Conservation (phyloP, 1,140 invertebrate genomes). For the Muscidifurax raptorellus region DNA sequence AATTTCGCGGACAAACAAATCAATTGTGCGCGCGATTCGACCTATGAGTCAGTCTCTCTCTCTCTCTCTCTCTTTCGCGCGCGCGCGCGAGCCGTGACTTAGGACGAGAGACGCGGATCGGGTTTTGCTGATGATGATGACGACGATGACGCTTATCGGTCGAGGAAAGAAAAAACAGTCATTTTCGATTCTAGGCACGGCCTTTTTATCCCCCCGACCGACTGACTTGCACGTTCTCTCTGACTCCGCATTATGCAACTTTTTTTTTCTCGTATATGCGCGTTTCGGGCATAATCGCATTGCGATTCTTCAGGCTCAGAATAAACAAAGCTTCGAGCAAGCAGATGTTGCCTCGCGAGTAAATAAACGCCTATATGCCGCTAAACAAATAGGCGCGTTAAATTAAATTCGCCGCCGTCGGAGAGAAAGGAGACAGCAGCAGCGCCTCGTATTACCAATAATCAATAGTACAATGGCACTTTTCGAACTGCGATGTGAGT, state of each 20-base stretch:
- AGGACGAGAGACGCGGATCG: conserved; percentile 45
- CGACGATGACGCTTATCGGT: conserved; percentile 21
- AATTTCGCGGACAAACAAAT: conserved; percentile 64
- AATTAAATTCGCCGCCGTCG: conserved; percentile 45
- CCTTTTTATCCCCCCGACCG: conserved; percentile 36
- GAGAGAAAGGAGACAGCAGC: conserved; percentile 29
- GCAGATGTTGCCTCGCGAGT: conserved; percentile 39
- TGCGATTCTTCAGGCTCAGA: conserved; percentile 6
- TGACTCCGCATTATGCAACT: conserved; percentile 40
- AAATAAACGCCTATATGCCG: not conserved
- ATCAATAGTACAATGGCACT: conserved; percentile 60
- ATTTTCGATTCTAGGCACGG: conserved; percentile 47
- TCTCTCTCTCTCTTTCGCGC: too few species aligned
- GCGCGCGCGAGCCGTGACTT: conserved; percentile 40
- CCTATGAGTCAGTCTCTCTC: conserved; percentile 57
- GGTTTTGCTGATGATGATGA: conserved; percentile 26
- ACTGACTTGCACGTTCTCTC: conserved; percentile 34
- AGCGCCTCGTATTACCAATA: conserved; percentile 64
- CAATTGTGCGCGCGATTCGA: conserved; percentile 59
- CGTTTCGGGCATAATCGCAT: not conserved
- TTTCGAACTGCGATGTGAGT: conserved; percentile 53
- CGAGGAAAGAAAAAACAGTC: conserved; percentile 29
- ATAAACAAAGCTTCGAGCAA: conserved; percentile 15
- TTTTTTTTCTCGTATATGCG: not conserved
- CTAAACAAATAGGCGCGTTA: conserved; percentile 47